Base-by-base conservation (phyloP, 2,888 invertebrate species). In the Mythimna ferrago region DNA sequence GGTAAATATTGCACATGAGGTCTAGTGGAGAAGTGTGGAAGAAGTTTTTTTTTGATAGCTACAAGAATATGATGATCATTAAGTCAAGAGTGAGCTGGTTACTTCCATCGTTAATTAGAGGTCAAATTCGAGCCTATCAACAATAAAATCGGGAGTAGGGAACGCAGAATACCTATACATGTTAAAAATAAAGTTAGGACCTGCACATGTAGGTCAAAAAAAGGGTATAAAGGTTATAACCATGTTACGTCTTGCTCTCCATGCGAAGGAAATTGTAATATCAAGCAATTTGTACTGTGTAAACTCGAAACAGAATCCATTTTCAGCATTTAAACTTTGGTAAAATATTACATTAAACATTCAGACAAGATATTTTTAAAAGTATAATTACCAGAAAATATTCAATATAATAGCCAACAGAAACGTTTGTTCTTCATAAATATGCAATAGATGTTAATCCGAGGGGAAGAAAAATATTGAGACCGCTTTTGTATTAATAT, bases 401-500 rank as follows among this genome's bases (percentile, higher is more conserved):
- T 81, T 83, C 69, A 70, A 82, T 82, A 77, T 85, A 80, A 81
- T 78, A 76, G 66, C 73, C 62, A 68, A 66, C 75, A 71, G 71
- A 65, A 82, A 77, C 80, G 82, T 84, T 81, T 81, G 85, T 77
- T 81, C 54, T 83, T 89, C 85, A 91, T 91, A 88, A 93, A 93
- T 93, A 93, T 93, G 88, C 88, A 92, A 74, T 68, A 84, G 84
- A 92, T 91, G 91, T 80, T 90, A 92, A 92, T 91, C 80, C 73
- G 66, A 65, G 73, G 81, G 81, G 83, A 88, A 86, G 88, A 87
- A 89, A 81, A 91, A 89, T 86, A 86, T 88, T 86, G 86, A 87
- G 86, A 86, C 73, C 71, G 79, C 68, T 82, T 85, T 84, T 81
- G 86, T 89, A 81, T 78, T 86, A 84, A 85, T 85, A 80, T 83